Conservation (phyloP, 2,888 invertebrate genomes). For the Creontiades dilutus region DNA sequence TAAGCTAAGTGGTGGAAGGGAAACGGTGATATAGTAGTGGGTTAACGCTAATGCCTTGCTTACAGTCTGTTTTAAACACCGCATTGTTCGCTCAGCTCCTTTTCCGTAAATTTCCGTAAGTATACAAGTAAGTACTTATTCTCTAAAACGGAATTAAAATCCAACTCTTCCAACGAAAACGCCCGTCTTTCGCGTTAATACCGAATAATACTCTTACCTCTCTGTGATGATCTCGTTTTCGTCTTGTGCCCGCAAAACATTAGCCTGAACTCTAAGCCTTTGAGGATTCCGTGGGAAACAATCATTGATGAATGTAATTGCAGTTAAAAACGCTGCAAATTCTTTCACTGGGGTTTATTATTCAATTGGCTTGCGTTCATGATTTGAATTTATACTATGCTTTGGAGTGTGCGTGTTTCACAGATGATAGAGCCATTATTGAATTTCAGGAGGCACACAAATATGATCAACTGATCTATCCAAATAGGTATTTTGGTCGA, state of each 20-base stretch:
- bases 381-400: too few relatives aligned
- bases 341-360: too few relatives aligned
- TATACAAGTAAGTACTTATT: background rate
- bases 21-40: background rate
- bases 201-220: background rate
- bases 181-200: background rate
- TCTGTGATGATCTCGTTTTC: background rate
- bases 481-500: too few relatives aligned
- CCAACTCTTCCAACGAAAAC: background rate
- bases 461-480: too few relatives aligned
- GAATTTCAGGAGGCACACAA: too few relatives aligned
- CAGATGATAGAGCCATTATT: too few relatives aligned
- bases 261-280: background rate
- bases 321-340: too few relatives aligned
- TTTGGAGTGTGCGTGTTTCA: too few relatives aligned
- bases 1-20: too few relatives aligned
- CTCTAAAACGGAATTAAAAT: background rate
- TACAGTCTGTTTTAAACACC: background rate
- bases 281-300: background rate
- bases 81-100: background rate
- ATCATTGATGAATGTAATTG: slow-evolving; percentile 7
- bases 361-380: too few relatives aligned
- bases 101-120: background rate
- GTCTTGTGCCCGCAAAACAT: background rate
- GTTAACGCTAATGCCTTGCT: slow-evolving; percentile 6